These are phyloP conservation scores for Enchytraeus crypticus DNA, from an alignment of 2,888 invertebrate species.

Conservation along the genomic window DNA sequence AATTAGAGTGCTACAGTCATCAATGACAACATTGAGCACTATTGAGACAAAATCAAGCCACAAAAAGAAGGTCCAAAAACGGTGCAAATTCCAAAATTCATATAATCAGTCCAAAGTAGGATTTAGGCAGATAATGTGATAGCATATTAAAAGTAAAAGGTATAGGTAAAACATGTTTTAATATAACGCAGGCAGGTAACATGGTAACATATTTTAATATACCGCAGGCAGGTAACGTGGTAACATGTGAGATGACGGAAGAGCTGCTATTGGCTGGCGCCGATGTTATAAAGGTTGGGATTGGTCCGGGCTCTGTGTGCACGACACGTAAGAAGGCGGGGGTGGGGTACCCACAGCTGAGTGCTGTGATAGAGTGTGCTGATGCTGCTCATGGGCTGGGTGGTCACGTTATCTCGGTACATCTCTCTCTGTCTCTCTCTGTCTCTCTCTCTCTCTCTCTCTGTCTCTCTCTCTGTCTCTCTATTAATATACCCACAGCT, in stretches of 20 bases:
- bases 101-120: too few species aligned
- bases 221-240: constrained; percentile 91
- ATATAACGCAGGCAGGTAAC: constrained; percentile 56
- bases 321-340: constrained; percentile 87
- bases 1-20: too few species aligned
- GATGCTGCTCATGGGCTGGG: constrained; percentile 89
- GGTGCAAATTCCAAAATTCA: too few species aligned
- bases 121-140: not conserved
- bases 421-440: constrained; percentile 29
- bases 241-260: constrained; percentile 95
- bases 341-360: constrained; percentile 83
- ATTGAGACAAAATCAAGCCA: too few species aligned
- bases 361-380: constrained; percentile 85
- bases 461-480: not conserved
- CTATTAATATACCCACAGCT: too few species aligned
- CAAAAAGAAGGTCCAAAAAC: too few species aligned
- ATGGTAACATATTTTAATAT: too few species aligned
- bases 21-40: too few species aligned
- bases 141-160: not conserved
- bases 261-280: constrained; percentile 83
- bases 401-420: constrained; percentile 84
- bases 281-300: constrained; percentile 70
- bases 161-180: not conserved
- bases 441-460: not conserved
- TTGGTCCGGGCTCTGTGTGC: constrained; percentile 63